These are phyloP conservation scores for Picathartes gymnocephalus DNA, from an alignment of 2,113 vertebrate genomes.

Conservation along the genomic window DNA sequence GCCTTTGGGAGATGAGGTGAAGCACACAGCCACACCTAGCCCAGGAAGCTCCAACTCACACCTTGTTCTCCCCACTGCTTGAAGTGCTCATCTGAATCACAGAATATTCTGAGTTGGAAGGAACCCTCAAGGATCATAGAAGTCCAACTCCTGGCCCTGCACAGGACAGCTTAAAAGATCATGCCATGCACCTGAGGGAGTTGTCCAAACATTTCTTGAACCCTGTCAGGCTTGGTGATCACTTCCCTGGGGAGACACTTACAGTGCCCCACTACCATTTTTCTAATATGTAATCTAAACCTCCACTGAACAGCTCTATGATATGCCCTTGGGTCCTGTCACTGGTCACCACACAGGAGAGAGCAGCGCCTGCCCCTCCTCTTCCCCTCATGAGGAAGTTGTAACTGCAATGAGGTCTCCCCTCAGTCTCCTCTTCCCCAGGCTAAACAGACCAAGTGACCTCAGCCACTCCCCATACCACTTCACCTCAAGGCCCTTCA, in stretches of 20 bases:
- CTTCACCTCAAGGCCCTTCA: background rate
- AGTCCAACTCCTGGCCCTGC: background rate
- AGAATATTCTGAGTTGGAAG: background rate
- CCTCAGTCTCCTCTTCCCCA: background rate
- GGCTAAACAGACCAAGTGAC: background rate
- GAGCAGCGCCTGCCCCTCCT: background rate
- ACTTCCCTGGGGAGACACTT: background rate
- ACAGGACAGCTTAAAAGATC: background rate
- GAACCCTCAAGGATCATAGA: background rate
- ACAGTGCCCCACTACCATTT: background rate
- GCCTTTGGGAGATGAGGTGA: background rate
- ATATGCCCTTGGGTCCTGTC: rapidly evolving
- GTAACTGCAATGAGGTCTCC: background rate
- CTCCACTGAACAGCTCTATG: background rate
- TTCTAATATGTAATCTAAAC: background rate
- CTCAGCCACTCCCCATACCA: rapidly evolving
- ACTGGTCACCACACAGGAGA: background rate
- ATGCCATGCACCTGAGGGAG: background rate
- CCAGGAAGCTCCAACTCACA: background rate
- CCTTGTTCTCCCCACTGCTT: background rate
- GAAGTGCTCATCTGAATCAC: background rate
- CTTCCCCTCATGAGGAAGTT: rapidly evolving
- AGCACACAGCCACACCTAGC: background rate
- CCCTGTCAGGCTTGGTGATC: background rate
- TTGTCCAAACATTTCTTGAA: background rate